Conservation (phyloP, 2,113 vertebrate species). For the Addax nasomaculatus region DNA sequence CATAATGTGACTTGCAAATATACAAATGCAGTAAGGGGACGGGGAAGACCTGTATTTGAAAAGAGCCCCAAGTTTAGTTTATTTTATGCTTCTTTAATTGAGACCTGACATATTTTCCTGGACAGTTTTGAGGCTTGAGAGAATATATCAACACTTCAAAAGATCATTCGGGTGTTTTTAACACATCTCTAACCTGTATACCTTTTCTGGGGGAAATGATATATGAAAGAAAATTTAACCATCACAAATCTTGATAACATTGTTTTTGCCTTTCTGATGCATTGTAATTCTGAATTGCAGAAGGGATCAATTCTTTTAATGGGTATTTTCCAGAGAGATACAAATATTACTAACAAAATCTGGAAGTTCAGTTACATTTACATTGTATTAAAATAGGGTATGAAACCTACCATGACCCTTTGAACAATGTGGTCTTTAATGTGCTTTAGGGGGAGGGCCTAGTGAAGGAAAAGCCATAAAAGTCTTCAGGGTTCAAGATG, state of each 20-base stretch:
- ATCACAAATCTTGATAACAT: background rate
- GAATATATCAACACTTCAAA: background rate
- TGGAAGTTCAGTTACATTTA: conserved; percentile 79
- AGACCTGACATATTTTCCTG: background rate
- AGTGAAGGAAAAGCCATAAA: conserved; percentile 80
- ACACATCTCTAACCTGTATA: background rate
- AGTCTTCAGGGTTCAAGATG: conserved; percentile 91
- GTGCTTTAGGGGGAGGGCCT: conserved; percentile 81
- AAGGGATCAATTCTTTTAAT: background rate
- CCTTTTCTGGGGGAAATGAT: conserved; percentile 15
- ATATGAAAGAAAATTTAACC: background rate
- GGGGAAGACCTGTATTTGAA: background rate
- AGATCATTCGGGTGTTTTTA: conserved; percentile 1
- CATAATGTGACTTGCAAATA: conserved; percentile 3
- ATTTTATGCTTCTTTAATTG: conserved; percentile 30
- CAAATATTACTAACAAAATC: conserved; percentile 58
- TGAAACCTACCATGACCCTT: conserved; percentile 91
- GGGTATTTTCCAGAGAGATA: conserved; percentile 20
- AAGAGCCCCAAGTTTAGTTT: conserved; percentile 40
- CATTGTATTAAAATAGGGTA: conserved; percentile 86
- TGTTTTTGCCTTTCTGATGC: background rate
- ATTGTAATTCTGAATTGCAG: conserved; percentile 32
- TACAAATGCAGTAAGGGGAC: background rate
- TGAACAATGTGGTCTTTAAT: conserved; percentile 94
- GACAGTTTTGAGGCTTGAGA: background rate